phyloP scores from a whole-genome alignment of 2,113 vertebrate species.

The Laticauda laticaudata region DNA sequence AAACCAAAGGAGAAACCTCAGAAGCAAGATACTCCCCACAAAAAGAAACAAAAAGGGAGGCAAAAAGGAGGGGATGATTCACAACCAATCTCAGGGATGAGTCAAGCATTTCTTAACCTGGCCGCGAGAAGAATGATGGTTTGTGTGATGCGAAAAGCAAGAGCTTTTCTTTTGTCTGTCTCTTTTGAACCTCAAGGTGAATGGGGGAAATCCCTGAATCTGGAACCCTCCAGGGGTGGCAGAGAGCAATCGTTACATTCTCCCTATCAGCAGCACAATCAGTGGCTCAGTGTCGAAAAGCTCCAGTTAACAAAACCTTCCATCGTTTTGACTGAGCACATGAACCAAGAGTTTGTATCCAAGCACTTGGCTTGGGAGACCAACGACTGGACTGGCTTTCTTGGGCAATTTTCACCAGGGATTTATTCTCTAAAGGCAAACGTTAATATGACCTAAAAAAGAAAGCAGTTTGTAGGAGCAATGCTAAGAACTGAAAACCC shows the following conservation, averaged over 20 bases:
- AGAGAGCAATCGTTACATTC: not conserved
- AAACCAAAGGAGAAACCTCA: not conserved
- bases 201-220: not conserved
- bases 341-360: not conserved
- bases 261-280: not conserved
- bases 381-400: not conserved
- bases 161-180: not conserved
- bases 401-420: not conserved
- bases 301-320: not conserved
- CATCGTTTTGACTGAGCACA: not conserved
- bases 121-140: not conserved
- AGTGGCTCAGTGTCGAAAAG: not conserved
- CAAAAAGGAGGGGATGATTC: not conserved
- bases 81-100: not conserved
- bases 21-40: not conserved
- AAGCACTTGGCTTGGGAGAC: not conserved
- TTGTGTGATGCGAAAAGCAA: not conserved
- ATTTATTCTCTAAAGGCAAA: conserved; percentile 2
- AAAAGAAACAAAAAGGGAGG: not conserved
- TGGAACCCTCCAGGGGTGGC: not conserved
- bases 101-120: not conserved
- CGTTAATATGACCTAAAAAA: not conserved
- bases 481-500: not conserved
- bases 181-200: not conserved
- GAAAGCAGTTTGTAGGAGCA: conserved; percentile 5